phyloP scores from a whole-genome alignment of 2,797 vertebrate species.

The Alectoris magna region DNA sequence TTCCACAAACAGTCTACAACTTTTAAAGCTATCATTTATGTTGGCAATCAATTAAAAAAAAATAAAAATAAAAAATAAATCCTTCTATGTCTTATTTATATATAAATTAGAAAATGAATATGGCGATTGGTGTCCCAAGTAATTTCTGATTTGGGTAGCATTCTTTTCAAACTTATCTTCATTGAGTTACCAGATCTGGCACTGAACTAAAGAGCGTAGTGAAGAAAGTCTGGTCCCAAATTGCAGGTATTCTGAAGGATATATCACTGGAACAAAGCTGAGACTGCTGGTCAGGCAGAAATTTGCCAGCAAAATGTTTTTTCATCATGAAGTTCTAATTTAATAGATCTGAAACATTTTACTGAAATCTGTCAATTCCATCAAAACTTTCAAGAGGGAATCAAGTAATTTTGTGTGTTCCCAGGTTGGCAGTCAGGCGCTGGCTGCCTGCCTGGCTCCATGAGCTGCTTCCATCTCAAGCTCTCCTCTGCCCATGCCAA shows the following conservation, averaged over 20 bases:
- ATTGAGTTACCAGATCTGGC: not conserved
- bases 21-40: not conserved
- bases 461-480: not conserved
- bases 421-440: not conserved
- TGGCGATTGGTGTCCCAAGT: not conserved
- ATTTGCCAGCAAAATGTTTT: not conserved
- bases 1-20: not conserved
- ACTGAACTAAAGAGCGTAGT: not conserved
- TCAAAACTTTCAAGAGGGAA: not conserved
- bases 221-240: not conserved
- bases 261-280: not conserved
- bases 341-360: not conserved
- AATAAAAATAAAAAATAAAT: not conserved
- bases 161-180: not conserved
- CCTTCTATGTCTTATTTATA: not conserved
- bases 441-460: not conserved
- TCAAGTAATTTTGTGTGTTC: not conserved
- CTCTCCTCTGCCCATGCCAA: fast-evolving
- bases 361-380: not conserved
- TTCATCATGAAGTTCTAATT: not conserved
- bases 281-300: not conserved
- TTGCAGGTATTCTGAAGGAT: not conserved
- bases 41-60: not conserved
- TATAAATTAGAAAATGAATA: not conserved
- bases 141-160: not conserved